Conservation (phyloP, 2,888 invertebrate genomes). For the Linyphia triangularis region DNA sequence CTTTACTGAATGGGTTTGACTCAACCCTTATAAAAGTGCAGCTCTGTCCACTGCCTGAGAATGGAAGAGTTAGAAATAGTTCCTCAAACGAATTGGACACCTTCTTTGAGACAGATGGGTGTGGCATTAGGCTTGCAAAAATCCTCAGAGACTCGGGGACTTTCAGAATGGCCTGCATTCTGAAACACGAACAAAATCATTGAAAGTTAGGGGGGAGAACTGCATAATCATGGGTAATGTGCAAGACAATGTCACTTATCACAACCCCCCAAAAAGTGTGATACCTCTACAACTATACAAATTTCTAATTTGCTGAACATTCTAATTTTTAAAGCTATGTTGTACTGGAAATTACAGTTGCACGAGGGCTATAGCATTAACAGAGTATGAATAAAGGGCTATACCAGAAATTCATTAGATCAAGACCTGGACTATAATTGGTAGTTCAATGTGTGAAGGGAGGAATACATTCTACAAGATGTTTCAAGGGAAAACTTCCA, state of each 20-base stretch:
- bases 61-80: not conserved
- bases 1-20: not conserved
- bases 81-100: constrained; percentile 52
- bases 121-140: constrained; percentile 65
- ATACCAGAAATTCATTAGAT: too few species aligned
- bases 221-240: not conserved
- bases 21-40: not conserved
- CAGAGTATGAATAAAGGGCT: too few species aligned
- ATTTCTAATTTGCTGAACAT: too few species aligned
- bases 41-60: not conserved
- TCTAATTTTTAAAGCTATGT: too few species aligned
- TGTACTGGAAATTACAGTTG: too few species aligned
- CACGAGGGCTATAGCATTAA: too few species aligned
- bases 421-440: too few species aligned
- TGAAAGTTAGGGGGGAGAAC: not conserved
- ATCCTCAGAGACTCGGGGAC: constrained; percentile 49
- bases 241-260: not conserved
- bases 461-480: too few species aligned
- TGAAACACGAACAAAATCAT: constrained; percentile 14
- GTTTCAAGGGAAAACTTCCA: too few species aligned
- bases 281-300: not conserved
- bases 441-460: too few species aligned
- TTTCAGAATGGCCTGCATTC: constrained; percentile 45
- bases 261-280: not conserved
- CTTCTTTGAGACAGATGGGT: constrained; percentile 53